Base-by-base conservation (phyloP, 2,888 invertebrate species). In the Agrotis segetum region DNA sequence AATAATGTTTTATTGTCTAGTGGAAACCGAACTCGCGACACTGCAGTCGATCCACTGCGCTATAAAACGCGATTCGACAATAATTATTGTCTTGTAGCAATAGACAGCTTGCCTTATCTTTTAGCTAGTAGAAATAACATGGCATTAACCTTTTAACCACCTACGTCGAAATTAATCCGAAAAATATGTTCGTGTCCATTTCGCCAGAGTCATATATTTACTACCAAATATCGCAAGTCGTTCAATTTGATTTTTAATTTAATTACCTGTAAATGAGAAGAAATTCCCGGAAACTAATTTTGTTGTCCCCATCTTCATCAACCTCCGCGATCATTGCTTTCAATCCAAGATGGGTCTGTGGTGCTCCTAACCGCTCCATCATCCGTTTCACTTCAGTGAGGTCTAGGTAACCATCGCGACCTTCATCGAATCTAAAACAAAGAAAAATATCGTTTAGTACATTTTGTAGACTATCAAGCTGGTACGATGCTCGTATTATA, bases 321-420 rank as follows among this genome's bases (percentile, higher is more conserved):
- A 98, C 98, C 93, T 98, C 98, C 77, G 98, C 97, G 88, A 99
- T 99, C 99, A 99, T 99, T 50, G 97, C 98, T 92, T 99, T 99
- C 40, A 99, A 97, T 0, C 98, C 98, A 67, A 99, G 96, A 94
- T 99, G 99, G 0, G 99, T 99, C 94, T 99, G 99, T 17, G 99
- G 99, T 2, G 98, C 99, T 14, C 98, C 99, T 69, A 99, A 95
- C 76, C 98, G 98, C 94, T 99, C 99, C 99, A 99, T 99, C 99
- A 99, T 99, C 40, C 98, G 96, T 93, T 99, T 99, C 82, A 99
- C 96, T 93, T 99, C 99, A 40, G 97, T 97, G 81, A 99, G 95
- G 93, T 99, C 99, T 84, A 99, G 97, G 91, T 97, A 99, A 53
- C 98, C 99, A 93, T 99, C 99, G 81, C 97, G 97, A 55, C 98